Evolutionary conservation across 2,888 invertebrate species (phyloP).

Genomic region (Trachelus iudaicus): DNA sequence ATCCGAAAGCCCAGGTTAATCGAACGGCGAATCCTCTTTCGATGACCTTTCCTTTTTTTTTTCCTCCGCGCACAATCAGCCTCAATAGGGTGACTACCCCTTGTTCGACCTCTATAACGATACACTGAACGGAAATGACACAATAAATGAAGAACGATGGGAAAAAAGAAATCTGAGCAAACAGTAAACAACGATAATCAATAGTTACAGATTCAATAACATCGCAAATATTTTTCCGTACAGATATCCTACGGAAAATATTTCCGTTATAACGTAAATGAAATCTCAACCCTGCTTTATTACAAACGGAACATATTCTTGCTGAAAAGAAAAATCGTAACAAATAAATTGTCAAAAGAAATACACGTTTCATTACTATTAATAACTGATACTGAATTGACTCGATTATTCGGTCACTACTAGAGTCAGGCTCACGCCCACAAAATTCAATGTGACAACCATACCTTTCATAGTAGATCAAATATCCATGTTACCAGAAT

Average conservation of each 20-base stretch:
- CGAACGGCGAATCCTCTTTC: not conserved
- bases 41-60: not conserved
- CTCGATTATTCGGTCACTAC: not conserved
- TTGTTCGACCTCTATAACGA: not conserved
- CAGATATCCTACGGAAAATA: not conserved
- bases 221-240: not conserved
- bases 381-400: not conserved
- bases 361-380: not conserved
- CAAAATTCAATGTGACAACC: not conserved
- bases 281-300: not conserved
- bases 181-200: constrained; percentile 1
- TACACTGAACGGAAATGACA: not conserved
- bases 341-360: not conserved
- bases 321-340: not conserved
- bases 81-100: not conserved
- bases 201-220: not conserved
- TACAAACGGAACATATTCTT: not conserved
- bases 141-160: not conserved
- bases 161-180: not conserved
- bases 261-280: not conserved
- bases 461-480: not conserved
- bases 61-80: not conserved
- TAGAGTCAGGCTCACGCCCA: not conserved
- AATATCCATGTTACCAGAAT: not conserved
- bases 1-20: not conserved